Base-by-base conservation (phyloP, 2,888 invertebrate species). In the Laspeyria flexula region DNA sequence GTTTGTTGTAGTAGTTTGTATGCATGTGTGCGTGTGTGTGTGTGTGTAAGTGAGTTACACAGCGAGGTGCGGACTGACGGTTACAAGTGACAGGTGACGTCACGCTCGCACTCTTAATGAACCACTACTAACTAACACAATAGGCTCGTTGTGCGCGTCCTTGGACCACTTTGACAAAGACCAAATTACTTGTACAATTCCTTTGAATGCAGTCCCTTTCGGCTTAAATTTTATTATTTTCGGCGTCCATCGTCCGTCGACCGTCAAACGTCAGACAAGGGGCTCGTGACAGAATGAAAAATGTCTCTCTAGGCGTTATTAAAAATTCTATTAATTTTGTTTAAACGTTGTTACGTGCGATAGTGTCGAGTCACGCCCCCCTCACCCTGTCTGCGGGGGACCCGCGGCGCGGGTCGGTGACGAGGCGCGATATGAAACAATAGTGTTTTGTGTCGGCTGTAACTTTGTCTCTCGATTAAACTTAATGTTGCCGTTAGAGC, bases 301-400 rank as follows among this genome's bases (percentile, higher is more conserved):
- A 65, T 68, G 63, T 63, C 49, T 37, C 41, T 44, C 50, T 15
- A 41, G 40, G 49, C 48, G 43, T 65, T 74, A 74, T 76, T 70
- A 73, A 77, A 79, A 74, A 71, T 73, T 70, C 67, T 73, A 77
- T 73, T 75, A 73, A 72, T 72, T 70, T 65, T 54, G 57, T 51
- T 62, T 58, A 75, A 64, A 68, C 68, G 66, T 68, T 74, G 70
- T 71, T 71, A 71, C 70, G 61, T 55, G 62, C 67, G 65, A 67
- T 73, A 73, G 66, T 68, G 74, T 64, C 60, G 72, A 79, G 79
- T 79, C 79, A 78, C 50, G 70, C 18, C 10, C 18, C 27, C 38
- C 37, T 1, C 29, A 5, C 31, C 41, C 40, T 10, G 38, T 34
- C 46, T 15, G 37, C 25, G 27, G 7, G 16, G 6, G 33, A 5